Evolutionary conservation across 1,140 invertebrate genomes (phyloP).

Genomic region (Drosophila equinoxialis): DNA sequence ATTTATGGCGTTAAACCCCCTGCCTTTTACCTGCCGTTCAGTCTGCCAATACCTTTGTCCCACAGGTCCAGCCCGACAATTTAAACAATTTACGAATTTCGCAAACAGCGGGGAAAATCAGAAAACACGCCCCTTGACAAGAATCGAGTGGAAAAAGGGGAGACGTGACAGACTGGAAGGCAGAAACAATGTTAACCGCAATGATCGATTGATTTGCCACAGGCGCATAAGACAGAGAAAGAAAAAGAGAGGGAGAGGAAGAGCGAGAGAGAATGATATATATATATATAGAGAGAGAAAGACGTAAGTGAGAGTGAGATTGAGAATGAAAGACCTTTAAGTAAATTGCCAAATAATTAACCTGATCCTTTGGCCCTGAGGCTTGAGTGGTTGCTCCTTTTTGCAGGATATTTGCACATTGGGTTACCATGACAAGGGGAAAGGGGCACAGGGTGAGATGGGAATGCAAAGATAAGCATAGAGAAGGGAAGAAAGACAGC

Average conservation of each 20-base stretch:
- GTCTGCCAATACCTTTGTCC: slow-evolving; percentile 30
- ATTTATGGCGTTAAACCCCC: neutral
- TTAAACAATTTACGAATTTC: slow-evolving; percentile 13
- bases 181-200: slow-evolving; percentile 32
- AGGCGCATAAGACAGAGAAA: slow-evolving; percentile 28
- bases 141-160: neutral
- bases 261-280: neutral
- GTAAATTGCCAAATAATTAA: slow-evolving; percentile 71
- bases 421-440: slow-evolving; percentile 31
- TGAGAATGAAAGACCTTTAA: slow-evolving; percentile 36
- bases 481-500: slow-evolving; percentile 31
- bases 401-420: slow-evolving; percentile 54
- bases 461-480: neutral
- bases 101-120: neutral
- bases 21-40: slow-evolving; percentile 1
- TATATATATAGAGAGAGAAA: neutral
- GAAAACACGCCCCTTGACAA: slow-evolving; percentile 15
- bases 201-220: slow-evolving; percentile 54
- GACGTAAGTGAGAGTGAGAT: neutral
- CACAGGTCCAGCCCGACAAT: slow-evolving; percentile 8
- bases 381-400: slow-evolving; percentile 58
- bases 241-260: slow-evolving; percentile 13
- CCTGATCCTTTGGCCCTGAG: slow-evolving; percentile 48
- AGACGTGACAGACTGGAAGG: slow-evolving; percentile 16
- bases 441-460: too few relatives aligned